A percentile compares a stretch with the other conserved stretches of the same genome.
Conservation (phyloP, 2,113 vertebrate species). For the Campylorhamphus procurvoides region DNA sequence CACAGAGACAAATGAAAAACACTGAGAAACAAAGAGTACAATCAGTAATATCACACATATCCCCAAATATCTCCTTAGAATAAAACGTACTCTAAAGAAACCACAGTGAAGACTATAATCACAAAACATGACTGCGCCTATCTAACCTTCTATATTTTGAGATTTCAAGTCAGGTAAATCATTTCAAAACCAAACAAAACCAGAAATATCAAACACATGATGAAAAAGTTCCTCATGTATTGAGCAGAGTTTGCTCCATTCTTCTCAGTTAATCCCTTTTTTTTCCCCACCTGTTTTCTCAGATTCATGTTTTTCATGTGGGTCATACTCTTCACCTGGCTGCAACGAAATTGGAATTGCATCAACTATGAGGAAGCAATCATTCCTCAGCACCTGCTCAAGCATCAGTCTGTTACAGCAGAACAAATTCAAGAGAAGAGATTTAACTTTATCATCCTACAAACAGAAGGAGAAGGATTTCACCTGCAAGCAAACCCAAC, state of each 20-base stretch:
- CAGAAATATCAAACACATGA: neutral
- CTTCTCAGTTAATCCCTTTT: neutral
- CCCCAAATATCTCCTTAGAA: neutral
- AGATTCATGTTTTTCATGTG: neutral
- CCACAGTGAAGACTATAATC: neutral
- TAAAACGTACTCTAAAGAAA: neutral
- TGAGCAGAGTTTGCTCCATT: neutral
- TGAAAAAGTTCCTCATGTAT: neutral
- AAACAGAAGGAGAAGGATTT: constrained; percentile 37
- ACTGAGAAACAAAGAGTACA: neutral
- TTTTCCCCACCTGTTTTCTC: neutral
- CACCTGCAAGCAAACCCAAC: neutral
- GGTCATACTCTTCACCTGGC: constrained; percentile 11
- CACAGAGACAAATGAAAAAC: neutral
- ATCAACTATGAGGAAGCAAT: constrained; percentile 61
- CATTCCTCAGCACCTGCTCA: constrained; percentile 70
- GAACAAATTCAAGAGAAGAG: constrained; percentile 70
- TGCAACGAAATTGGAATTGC: neutral
- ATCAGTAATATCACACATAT: neutral
- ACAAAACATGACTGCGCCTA: neutral
- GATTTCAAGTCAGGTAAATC: neutral
- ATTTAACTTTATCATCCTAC: constrained; percentile 72
- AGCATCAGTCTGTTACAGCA: constrained; percentile 64
- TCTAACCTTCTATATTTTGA: neutral
- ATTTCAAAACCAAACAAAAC: constrained; percentile 11